Conservation (phyloP, 1,140 invertebrate genomes). For the Matsumurasca onukii region DNA sequence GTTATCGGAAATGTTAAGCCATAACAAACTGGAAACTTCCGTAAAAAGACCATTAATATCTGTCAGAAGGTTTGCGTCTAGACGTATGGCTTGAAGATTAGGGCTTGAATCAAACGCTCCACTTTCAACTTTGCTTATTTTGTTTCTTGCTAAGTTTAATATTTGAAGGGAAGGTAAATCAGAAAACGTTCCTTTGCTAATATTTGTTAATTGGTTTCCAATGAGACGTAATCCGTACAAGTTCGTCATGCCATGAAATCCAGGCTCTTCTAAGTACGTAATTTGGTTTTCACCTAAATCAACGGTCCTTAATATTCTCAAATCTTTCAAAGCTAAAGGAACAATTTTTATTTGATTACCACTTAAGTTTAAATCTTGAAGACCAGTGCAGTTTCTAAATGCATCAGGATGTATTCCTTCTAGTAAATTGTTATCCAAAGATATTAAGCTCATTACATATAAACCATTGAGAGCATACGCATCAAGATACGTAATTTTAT, state of each 20-base stretch:
- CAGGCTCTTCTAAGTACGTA: slow-evolving; percentile 69
- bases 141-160: slow-evolving; percentile 85
- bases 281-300: slow-evolving; percentile 82
- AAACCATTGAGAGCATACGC: slow-evolving; percentile 76
- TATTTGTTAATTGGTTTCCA: slow-evolving; percentile 84
- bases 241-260: slow-evolving; percentile 77
- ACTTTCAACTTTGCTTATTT: slow-evolving; percentile 74
- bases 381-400: slow-evolving; percentile 75
- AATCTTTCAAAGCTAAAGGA: slow-evolving; percentile 70
- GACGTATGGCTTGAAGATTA: slow-evolving; percentile 78
- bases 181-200: slow-evolving; percentile 78
- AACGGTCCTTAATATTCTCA: slow-evolving; percentile 73
- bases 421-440: slow-evolving; percentile 77
- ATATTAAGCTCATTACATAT: slow-evolving; percentile 73
- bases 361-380: slow-evolving; percentile 79
- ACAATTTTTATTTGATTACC: slow-evolving; percentile 73
- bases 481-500: slow-evolving; percentile 73
- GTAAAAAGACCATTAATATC: slow-evolving; percentile 84
- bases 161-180: slow-evolving; percentile 81
- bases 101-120: slow-evolving; percentile 78
- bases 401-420: slow-evolving; percentile 75
- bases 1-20: slow-evolving; percentile 92
- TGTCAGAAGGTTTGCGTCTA: slow-evolving; percentile 82
- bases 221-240: slow-evolving; percentile 82
- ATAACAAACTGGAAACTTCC: slow-evolving; percentile 77